Evolutionary conservation across 2,888 invertebrate genomes (phyloP).

Genomic region (Odontocolon sp.): DNA sequence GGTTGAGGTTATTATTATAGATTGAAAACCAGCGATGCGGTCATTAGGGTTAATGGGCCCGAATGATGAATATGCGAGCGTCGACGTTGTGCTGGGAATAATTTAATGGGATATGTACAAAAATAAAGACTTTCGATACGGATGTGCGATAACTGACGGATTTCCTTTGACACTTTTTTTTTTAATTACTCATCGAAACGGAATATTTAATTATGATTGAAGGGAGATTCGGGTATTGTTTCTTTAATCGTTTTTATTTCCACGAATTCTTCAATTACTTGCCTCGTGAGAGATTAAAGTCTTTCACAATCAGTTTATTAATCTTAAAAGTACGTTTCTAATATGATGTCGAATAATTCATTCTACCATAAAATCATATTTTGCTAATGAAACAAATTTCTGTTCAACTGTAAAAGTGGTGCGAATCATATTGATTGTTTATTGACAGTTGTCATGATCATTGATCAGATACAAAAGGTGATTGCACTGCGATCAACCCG

Average conservation of each 20-base stretch:
- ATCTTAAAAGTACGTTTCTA: no score
- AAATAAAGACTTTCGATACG: not conserved
- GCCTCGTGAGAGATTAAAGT: no score
- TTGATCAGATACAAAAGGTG: constrained; percentile 9
- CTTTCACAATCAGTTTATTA: no score
- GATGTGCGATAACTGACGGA: constrained; percentile 48
- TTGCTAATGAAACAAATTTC: no score
- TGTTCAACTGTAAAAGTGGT: no score
- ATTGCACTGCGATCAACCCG: constrained; percentile 4
- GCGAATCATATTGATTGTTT: constrained; percentile 8
- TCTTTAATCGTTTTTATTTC: no score
- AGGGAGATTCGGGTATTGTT: no score
- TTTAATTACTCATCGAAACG: not conserved
- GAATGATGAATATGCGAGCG: not conserved
- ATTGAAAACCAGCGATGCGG: constrained; percentile 26
- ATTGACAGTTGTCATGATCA: constrained; percentile 1
- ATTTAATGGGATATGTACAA: not conserved
- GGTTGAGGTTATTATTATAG: constrained; percentile 45
- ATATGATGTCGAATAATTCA: no score
- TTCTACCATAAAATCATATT: no score
- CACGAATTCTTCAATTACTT: no score
- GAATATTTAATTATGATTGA: not conserved
- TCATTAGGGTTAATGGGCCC: constrained; percentile 49
- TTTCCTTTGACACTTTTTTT: constrained; percentile 33
- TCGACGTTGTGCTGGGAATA: not conserved